These are phyloP conservation scores for Larimichthys crocea DNA, from an alignment of 2,113 vertebrate genomes.

Conservation along the genomic window DNA sequence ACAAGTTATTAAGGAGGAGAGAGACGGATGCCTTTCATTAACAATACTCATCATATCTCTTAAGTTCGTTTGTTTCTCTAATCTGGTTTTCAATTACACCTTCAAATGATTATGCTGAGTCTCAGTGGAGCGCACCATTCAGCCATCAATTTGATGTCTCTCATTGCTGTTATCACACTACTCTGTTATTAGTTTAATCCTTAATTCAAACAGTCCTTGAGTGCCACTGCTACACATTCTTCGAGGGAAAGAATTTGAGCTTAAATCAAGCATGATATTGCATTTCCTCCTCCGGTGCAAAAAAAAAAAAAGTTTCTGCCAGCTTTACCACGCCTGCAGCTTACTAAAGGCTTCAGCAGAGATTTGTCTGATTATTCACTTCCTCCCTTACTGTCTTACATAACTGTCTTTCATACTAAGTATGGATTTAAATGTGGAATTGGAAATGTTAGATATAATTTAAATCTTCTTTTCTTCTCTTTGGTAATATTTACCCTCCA, in stretches of 20 bases:
- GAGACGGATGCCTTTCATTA: slow-evolving; percentile 28
- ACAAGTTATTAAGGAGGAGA: slow-evolving; percentile 21
- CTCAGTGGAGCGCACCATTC: slow-evolving; percentile 16
- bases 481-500: background rate
- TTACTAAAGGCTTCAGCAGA: slow-evolving; percentile 26
- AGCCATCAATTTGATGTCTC: slow-evolving; percentile 44
- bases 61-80: slow-evolving; percentile 56
- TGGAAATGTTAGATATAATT: slow-evolving; percentile 11
- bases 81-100: slow-evolving; percentile 70
- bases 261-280: slow-evolving; percentile 61
- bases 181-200: slow-evolving; percentile 61
- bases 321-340: slow-evolving; percentile 35
- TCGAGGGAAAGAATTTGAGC: slow-evolving; percentile 24
- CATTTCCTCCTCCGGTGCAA: slow-evolving; percentile 22
- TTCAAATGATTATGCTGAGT: slow-evolving; percentile 48
- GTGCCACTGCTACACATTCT: slow-evolving; percentile 25
- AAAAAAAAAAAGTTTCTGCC: slow-evolving; percentile 1
- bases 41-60: slow-evolving; percentile 27
- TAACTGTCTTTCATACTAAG: slow-evolving; percentile 25
- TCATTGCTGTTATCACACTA: slow-evolving; percentile 49
- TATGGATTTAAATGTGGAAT: slow-evolving; percentile 1
- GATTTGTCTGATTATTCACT: slow-evolving; percentile 40
- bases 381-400: slow-evolving; percentile 7
- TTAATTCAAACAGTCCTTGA: slow-evolving; percentile 44
- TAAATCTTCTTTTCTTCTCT: background rate